Conservation (phyloP, 2,113 vertebrate species). For the Scophthalmus maximus region DNA sequence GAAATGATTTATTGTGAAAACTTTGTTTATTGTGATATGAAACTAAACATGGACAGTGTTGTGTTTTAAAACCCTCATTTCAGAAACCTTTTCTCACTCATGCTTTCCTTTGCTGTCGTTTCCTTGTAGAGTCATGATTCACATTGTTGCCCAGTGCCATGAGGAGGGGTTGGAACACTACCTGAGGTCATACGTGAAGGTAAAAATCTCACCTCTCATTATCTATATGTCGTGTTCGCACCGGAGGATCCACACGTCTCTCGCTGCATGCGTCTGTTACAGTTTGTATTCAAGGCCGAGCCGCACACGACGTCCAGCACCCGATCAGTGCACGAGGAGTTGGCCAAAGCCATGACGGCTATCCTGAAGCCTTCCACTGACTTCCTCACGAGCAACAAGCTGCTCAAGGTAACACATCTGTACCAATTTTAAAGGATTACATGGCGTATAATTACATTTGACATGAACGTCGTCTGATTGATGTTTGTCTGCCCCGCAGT, state of each 20-base stretch:
- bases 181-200: conserved; percentile 97
- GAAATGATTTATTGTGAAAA: no score
- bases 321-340: conserved; percentile 93
- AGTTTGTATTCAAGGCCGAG: conserved; percentile 97
- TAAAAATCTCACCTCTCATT: no score
- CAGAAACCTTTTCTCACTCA: background rate
- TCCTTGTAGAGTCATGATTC: conserved; percentile 92
- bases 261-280: conserved; percentile 41
- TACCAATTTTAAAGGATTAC: conserved; percentile 15
- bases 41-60: background rate
- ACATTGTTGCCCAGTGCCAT: conserved; percentile 97
- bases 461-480: conserved; percentile 22
- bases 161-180: conserved; percentile 97
- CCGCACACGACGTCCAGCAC: conserved; percentile 86
- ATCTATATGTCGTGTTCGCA: background rate
- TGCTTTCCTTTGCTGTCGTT: background rate
- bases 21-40: no score
- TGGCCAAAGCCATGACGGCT: conserved; percentile 96
- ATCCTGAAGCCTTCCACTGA: conserved; percentile 98
- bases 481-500: conserved; percentile 82
- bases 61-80: background rate
- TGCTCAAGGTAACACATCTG: conserved; percentile 90
- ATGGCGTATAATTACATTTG: conserved; percentile 3
- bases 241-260: background rate
- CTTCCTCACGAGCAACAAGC: conserved; percentile 98